These are phyloP conservation scores for Syngnathus typhle DNA, from an alignment of 2,113 vertebrate species.

Conservation along the genomic window DNA sequence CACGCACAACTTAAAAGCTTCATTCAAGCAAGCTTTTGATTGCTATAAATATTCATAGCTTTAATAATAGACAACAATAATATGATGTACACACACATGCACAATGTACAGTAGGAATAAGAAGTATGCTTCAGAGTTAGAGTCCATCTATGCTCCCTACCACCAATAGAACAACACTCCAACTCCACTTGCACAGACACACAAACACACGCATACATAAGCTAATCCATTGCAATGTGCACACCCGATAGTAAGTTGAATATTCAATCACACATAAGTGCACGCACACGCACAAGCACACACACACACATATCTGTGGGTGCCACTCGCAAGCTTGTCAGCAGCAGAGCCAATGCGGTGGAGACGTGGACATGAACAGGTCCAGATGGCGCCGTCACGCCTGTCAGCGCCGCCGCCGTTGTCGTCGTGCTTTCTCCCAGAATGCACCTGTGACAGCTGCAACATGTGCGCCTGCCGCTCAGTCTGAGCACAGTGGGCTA, in stretches of 20 bases:
- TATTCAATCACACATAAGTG: constrained; percentile 19
- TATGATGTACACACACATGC: not conserved
- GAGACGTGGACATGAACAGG: constrained; percentile 45
- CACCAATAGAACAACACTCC: constrained; percentile 19
- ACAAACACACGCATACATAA: constrained; percentile 7
- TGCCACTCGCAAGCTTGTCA: constrained; percentile 53
- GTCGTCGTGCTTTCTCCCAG: constrained; percentile 60
- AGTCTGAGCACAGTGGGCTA: constrained; percentile 68
- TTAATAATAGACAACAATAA: not conserved
- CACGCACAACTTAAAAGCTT: not conserved
- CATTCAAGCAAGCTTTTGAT: not conserved
- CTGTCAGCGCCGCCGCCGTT: constrained; percentile 56
- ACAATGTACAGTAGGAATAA: constrained; percentile 1
- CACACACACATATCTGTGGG: constrained; percentile 17
- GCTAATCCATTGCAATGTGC: not conserved
- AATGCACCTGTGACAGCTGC: constrained; percentile 76
- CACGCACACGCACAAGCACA: constrained; percentile 16
- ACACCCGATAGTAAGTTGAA: no score
- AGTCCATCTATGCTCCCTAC: constrained; percentile 12
- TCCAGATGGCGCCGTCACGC: constrained; percentile 75
- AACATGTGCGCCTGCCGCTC: constrained; percentile 71
- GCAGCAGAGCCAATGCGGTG: constrained; percentile 25
- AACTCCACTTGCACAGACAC: not conserved
- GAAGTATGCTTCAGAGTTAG: not conserved
- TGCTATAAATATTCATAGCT: not conserved